A percentile compares a stretch with the other conserved stretches of the same genome.
Evolutionary conservation across 2,113 vertebrate species (phyloP).

Genomic region (Macrotis lagotis): DNA sequence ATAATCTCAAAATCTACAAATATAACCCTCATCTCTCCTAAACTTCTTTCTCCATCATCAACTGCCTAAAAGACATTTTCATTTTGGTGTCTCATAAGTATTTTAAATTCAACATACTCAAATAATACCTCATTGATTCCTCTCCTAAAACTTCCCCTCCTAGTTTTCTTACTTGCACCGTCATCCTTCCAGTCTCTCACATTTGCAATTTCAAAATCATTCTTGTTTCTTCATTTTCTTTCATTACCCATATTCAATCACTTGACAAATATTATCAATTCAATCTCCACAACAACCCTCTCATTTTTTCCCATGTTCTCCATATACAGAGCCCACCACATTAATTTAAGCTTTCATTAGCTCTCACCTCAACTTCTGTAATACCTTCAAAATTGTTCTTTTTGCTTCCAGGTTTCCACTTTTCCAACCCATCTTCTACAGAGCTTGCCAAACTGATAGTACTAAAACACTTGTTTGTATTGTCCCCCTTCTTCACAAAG

Average conservation of each 20-base stretch:
- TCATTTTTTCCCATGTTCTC: neutral
- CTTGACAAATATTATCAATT: neutral
- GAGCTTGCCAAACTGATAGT: neutral
- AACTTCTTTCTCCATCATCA: neutral
- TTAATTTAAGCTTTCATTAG: neutral
- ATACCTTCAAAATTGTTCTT: neutral
- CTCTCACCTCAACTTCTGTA: neutral
- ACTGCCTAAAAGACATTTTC: neutral
- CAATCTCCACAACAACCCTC: neutral
- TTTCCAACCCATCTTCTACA: neutral
- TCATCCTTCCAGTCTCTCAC: neutral
- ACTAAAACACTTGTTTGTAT: neutral
- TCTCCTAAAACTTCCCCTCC: neutral
- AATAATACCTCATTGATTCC: neutral
- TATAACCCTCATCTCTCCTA: neutral
- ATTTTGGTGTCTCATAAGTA: neutral
- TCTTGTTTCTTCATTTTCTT: neutral
- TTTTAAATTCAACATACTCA: neutral
- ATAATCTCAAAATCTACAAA: neutral
- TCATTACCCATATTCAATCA: neutral
- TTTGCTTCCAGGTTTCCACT: neutral
- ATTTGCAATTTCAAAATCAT: neutral
- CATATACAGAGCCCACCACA: neutral
- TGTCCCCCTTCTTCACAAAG: neutral
- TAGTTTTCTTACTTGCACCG: neutral